Evolutionary conservation across 2,888 invertebrate species (phyloP).

Genomic region (Pristionchus maxplancki): DNA sequence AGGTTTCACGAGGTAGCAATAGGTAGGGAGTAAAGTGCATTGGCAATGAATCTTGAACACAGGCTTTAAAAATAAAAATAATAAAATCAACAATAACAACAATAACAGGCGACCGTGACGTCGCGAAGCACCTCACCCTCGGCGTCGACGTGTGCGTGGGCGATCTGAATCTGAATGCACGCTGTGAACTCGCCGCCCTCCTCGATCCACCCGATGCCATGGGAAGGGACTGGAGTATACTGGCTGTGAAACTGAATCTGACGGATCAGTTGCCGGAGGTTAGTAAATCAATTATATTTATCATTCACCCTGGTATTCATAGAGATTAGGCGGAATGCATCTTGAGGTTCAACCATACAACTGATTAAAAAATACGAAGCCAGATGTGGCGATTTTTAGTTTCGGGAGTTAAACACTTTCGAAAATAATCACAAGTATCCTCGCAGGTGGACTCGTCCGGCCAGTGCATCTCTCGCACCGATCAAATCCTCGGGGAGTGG

Average conservation of each 20-base stretch:
- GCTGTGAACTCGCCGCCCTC: conserved; percentile 79
- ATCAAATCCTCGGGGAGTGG: conserved; percentile 81
- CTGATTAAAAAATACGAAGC: no score
- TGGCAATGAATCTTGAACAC: not conserved
- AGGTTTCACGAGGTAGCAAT: not conserved
- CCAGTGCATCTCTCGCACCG: conserved; percentile 78
- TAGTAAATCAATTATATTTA: no score
- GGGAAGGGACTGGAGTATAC: conserved; percentile 82
- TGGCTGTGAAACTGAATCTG: conserved; percentile 81
- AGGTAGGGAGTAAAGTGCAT: no score
- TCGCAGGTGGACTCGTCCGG: conserved; percentile 74
- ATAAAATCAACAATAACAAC: not conserved
- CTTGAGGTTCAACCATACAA: no score
- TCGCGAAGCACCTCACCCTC: conserved; percentile 79
- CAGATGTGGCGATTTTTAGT: no score
- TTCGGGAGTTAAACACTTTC: no score
- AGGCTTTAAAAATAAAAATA: not conserved
- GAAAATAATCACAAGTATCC: no score
- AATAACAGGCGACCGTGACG: conserved; percentile 79
- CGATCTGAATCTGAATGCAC: conserved; percentile 81
- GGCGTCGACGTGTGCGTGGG: conserved; percentile 83
- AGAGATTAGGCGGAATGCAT: no score
- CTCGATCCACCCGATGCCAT: conserved; percentile 81
- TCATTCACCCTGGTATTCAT: no score
- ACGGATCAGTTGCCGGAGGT: conserved; percentile 81